Evolutionary conservation across 2,797 vertebrate genomes (phyloP), one percentile per base, ranked within the genome.

Genomic region (Esox lucius): DNA sequence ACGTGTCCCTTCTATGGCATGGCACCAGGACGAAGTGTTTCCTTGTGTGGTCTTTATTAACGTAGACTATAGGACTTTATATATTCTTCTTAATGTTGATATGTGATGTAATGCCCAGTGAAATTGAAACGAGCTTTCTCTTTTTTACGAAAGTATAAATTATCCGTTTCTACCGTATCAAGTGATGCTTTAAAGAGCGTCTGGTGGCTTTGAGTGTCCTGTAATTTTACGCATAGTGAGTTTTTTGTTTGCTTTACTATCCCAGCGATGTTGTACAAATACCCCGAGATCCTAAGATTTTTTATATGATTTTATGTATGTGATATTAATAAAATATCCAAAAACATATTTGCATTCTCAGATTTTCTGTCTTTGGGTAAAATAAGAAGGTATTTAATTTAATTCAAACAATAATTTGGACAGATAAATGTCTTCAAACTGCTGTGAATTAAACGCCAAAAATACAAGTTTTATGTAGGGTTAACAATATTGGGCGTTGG

Each of bases 231-330:
- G 85, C 75, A 84, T 88, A 87, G 91, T 94, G 88, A 87, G 62
- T 90, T 92, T 84, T 90, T 90, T 94, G 89, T 88, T 90, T 94
- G 90, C 92, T 82, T 51, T 79, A 84, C 81, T 86, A 91, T 92
- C 91, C 84, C 87, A 84, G 85, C 85, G 89, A 72, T 70, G 89
- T 88, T 80, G 87, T 75, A 73, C 86, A 85, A 89, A 89, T 81
- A 74, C 79, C 51, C 17, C 70, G 22, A 46, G 79, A 89, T 65
- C 81, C 90, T 94, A 90, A 3, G 74, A 87, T 78, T 84, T 89
- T 93, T 94, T 94, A 94, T 93, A 94, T 94, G 68, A 93, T 94
- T 95, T 94, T 92, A 90, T 94, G 94, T 95, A 93, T 83, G 91
- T 95, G 93, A 81, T 87, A 89, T 91, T 91, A 95, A 94, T 94